Conservation (phyloP, 2,888 invertebrate genomes). For the Norana najaformis region DNA sequence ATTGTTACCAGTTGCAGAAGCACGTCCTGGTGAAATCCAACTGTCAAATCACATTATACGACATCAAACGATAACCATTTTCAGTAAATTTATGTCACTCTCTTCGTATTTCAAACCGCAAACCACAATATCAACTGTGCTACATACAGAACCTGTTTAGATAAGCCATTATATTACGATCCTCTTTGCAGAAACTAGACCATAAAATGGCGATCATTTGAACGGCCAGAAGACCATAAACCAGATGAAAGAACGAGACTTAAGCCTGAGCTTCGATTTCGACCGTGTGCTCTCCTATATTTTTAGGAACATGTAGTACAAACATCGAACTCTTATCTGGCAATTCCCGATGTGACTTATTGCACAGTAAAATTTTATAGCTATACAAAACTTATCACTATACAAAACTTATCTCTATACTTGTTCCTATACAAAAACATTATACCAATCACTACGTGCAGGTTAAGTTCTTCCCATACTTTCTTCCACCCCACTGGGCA, state of each 20-base stretch:
- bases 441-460: background rate
- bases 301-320: background rate
- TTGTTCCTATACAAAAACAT: too few relatives aligned
- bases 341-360: background rate
- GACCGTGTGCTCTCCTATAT: background rate
- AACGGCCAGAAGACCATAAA: background rate
- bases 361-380: too few relatives aligned
- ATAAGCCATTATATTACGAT: background rate
- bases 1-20: background rate
- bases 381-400: too few relatives aligned
- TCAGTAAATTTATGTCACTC: too few relatives aligned
- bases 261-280: background rate
- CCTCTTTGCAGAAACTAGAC: background rate
- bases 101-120: too few relatives aligned
- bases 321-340: background rate
- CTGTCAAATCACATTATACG: background rate
- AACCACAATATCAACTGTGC: background rate
- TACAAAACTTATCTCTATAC: too few relatives aligned
- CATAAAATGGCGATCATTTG: background rate
- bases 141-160: background rate
- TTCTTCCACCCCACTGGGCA: background rate
- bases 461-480: background rate
- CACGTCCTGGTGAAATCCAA: background rate
- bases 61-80: too few relatives aligned
- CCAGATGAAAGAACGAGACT: constrained; percentile 2